Evolutionary conservation across 2,888 invertebrate species (phyloP), one percentile per base, ranked within the genome.

Genomic region (Trachelus stipa): DNA sequence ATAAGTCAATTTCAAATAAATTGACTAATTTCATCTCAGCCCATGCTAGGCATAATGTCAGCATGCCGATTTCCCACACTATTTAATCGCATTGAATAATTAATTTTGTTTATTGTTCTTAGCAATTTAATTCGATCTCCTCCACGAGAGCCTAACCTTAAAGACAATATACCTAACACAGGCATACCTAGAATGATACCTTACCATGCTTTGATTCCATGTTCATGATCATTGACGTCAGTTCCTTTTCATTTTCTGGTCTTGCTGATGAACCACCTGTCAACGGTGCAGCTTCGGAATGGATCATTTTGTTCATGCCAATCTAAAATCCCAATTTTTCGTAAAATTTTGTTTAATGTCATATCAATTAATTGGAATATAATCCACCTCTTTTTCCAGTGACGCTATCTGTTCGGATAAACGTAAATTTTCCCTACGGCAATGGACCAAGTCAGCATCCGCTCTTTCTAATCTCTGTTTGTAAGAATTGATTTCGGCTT

Each of bases 201-300:
- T 93, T 93, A 97, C 97, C 96, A 92, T 97, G 96, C 91, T 96
- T 97, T 37, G 95, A 94, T 88, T 97, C 97, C 94, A 97, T 95
- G 77, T 96, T 95, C 82, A 95, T 94, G 73, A 97, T 93, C 92
- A 96, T 94, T 31, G 95, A 94, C 35, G 95, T 93, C 77, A 97
- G 88, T 87, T 96, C 96, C 87, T 95, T 95, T 76, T 96, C 96
- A 35, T 82, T 85, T 35, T 87, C 85, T 15, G 80, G 76, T 76
- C 84, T 83, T 56, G 56, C 23, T 23, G 56, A 23, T 69, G 68
- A 68, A 33, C 37, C 23, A 33, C 73, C 76, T 74, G 74, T 74
- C 56, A 9, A 56, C 1, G 87, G 83, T 12, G 84, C 82, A 68
- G 80, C 76, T 12, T 88, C 83, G 33, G 84, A 77, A 73, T 85